Evolutionary conservation across 2,113 vertebrate species (phyloP).

Genomic region (Odontesthes bonariensis): DNA sequence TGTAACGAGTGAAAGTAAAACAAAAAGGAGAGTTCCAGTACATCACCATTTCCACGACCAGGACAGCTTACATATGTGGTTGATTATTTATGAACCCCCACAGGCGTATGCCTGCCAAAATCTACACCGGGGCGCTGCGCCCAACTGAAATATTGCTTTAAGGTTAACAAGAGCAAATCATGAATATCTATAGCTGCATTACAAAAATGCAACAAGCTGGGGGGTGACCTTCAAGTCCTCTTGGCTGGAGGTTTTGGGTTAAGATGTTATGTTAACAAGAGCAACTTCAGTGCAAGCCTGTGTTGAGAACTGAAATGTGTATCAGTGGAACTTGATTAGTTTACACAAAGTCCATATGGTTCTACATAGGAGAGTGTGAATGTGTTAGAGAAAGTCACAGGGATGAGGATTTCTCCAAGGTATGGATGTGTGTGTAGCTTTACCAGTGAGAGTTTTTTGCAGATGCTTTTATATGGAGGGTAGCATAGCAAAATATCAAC

Average conservation of each 20-base stretch:
- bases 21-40: conserved; percentile 21
- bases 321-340: conserved; percentile 20
- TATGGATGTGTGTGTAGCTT: conserved; percentile 2
- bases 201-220: conserved; percentile 34
- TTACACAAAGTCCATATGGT: conserved; percentile 13
- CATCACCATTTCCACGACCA: conserved; percentile 19
- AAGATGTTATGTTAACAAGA: conserved; percentile 41
- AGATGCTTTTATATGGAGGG: no score
- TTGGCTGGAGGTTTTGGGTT: conserved; percentile 1
- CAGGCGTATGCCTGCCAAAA: conserved; percentile 60
- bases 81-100: conserved; percentile 64
- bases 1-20: conserved; percentile 33
- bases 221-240: conserved; percentile 6
- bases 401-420: not conserved
- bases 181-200: conserved; percentile 40
- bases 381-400: not conserved
- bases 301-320: conserved; percentile 19
- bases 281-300: not conserved
- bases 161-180: conserved; percentile 66
- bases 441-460: not conserved
- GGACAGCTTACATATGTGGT: conserved; percentile 54
- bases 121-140: conserved; percentile 34
- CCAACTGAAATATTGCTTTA: conserved; percentile 57
- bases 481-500: no score
- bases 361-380: not conserved